These are phyloP conservation scores for Nematostella vectensis DNA, from an alignment of 92 coral and sea anemone species.

Conservation along the genomic window DNA sequence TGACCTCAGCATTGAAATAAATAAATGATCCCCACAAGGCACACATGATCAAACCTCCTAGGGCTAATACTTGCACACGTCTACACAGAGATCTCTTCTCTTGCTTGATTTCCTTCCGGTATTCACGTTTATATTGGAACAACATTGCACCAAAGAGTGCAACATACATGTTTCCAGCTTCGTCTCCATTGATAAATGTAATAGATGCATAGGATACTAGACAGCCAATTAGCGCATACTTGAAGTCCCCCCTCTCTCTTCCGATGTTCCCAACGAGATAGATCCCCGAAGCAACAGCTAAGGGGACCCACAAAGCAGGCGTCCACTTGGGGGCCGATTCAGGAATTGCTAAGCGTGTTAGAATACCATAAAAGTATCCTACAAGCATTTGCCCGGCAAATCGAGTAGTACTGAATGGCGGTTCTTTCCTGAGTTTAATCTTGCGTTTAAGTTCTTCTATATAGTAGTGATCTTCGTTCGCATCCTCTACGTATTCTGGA, in stretches of 20 bases:
- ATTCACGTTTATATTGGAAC: slow-evolving; percentile 71
- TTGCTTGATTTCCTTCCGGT: slow-evolving; percentile 44
- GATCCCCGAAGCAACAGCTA: slow-evolving; percentile 94
- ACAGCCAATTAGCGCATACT: slow-evolving; percentile 67
- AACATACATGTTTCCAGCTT: slow-evolving; percentile 87
- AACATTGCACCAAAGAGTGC: slow-evolving; percentile 74
- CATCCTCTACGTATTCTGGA: slow-evolving; percentile 95
- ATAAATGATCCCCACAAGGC: slow-evolving; percentile 90
- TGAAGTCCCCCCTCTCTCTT: slow-evolving; percentile 86
- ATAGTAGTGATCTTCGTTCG: slow-evolving; percentile 61
- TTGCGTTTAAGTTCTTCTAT: slow-evolving; percentile 61
- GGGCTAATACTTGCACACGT: slow-evolving; percentile 57
- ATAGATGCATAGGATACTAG: slow-evolving; percentile 45
- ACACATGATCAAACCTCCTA: slow-evolving; percentile 68
- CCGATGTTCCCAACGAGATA: slow-evolving; percentile 94
- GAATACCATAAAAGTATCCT: slow-evolving; percentile 88
- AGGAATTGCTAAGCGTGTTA: slow-evolving; percentile 88
- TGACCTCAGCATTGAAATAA: slow-evolving; percentile 85
- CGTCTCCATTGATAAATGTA: slow-evolving; percentile 68
- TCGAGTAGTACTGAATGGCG: slow-evolving; percentile 69
- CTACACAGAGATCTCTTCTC: slow-evolving; percentile 55
- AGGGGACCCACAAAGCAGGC: slow-evolving; percentile 66
- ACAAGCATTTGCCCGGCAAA: slow-evolving; percentile 98
- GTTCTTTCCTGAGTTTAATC: slow-evolving; percentile 63
- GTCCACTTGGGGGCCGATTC: slow-evolving; percentile 66